Base-by-base conservation (phyloP, 2,888 invertebrate genomes). In the Macrosoma leucophasiata region DNA sequence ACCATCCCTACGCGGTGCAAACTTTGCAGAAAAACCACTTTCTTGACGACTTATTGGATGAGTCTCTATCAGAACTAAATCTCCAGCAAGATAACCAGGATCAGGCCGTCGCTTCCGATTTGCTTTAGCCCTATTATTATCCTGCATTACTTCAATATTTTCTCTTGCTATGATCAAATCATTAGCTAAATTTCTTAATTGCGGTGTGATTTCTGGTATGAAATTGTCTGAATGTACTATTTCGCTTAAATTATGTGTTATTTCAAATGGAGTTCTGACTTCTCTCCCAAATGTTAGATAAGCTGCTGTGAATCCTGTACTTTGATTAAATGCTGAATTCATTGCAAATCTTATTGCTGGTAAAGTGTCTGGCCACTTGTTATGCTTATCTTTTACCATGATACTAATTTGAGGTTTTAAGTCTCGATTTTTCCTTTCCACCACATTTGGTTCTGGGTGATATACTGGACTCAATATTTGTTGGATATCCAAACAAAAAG, bases 271-370 rank as follows among this genome's bases (percentile, higher is more conserved):
- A 1, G 58, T 57, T n/a, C 69, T 38, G 0, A 70, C 24, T 37
- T 72, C 63, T 29, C 67, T 34, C 0, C 55, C 70, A 27, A 61
- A 62, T 11, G 58, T 68, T 2, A 68, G 24, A 19, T 48, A 66
- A 0, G 68, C 64, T 2, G 67, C 48, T 1, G 62, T 46, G 14
- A 39, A 47, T 1, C 57, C 53, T 2, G 67, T 68, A 4, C 13
- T 18, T 3, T 6, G 6, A 5, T 19, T 28, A 3, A 11, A 11
- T 4, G 40, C 30, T 37, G 20, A 2, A 45, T 33, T 33, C 33
- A 33, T 38, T n/a, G 38, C 20, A 22, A 38, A 38, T 13, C 38
- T 23, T 14, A 38, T 36, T 0, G n/a, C 4, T 1, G 48, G 25
- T 9, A 48, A 21, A 1, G 22, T n/a, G 0, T 35, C 20, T 5